Conservation (phyloP, 2,888 invertebrate genomes). For the Pterostichus niger region DNA sequence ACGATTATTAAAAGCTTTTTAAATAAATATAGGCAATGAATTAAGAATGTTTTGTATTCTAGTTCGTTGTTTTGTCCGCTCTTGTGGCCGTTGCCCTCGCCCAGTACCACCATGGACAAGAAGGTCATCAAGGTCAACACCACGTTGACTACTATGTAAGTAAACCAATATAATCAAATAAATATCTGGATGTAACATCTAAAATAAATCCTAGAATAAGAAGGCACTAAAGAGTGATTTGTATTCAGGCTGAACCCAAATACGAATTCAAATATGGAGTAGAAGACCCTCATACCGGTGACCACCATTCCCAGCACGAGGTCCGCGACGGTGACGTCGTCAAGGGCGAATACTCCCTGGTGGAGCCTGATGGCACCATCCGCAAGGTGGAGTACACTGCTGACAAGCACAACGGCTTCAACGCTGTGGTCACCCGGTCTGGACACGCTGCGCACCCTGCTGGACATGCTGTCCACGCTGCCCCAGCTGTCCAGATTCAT, state of each 20-base stretch:
- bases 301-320: conserved; percentile 27
- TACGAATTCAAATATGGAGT: conserved; percentile 46
- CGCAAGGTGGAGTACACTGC: conserved; percentile 69
- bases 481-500: conserved; percentile 21
- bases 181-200: not conserved
- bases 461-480: conserved; percentile 68
- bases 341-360: conserved; percentile 34
- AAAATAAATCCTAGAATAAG: too few species aligned
- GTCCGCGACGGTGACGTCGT: conserved; percentile 32
- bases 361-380: conserved; percentile 49
- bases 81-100: not conserved
- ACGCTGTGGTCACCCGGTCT: conserved; percentile 31
- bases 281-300: conserved; percentile 42
- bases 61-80: not conserved
- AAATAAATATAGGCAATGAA: not conserved
- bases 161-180: not conserved
- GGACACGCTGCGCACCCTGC: conserved; percentile 69
- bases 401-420: conserved; percentile 65
- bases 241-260: conserved; percentile 13
- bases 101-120: conserved; percentile 21
- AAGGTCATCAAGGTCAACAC: not conserved
- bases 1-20: too few species aligned
- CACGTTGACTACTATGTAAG: conserved; percentile 36
- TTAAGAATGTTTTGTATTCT: not conserved
- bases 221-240: too few species aligned